Conservation (phyloP, 2,888 invertebrate genomes). For the Nemotelus nigrinus region DNA sequence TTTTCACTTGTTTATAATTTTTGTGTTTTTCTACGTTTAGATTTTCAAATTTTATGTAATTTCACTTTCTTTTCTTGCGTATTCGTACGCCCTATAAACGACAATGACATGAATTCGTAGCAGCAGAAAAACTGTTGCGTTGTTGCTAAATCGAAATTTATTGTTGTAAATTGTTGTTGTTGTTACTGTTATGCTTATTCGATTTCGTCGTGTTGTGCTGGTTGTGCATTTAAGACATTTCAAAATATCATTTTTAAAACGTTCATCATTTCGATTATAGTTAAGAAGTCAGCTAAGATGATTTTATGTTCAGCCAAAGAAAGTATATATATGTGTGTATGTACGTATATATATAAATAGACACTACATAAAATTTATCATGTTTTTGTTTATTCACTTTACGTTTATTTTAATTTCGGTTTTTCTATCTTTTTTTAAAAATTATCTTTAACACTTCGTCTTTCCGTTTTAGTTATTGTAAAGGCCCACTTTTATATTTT, state of each 20-base stretch:
- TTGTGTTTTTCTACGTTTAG: neutral
- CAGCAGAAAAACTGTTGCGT: neutral
- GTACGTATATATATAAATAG: slow-evolving; percentile 5
- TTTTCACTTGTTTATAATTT: slow-evolving; percentile 1
- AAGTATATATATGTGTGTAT: slow-evolving; percentile 13
- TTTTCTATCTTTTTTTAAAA: slow-evolving; percentile 7
- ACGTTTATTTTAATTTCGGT: neutral
- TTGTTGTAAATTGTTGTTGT: neutral
- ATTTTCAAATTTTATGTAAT: slow-evolving; percentile 35
- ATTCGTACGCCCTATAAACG: neutral
- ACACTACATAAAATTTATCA: slow-evolving; percentile 40
- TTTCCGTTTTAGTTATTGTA: slow-evolving; percentile 25
- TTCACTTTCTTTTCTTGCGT: slow-evolving; percentile 11
- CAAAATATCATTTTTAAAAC: neutral
- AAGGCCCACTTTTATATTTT: slow-evolving; percentile 38
- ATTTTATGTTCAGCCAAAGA: slow-evolving; percentile 28
- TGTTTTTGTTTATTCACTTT: slow-evolving; percentile 15
- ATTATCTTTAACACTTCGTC: slow-evolving; percentile 34
- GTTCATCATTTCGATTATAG: neutral
- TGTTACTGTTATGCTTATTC: neutral
- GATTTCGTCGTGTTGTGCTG: neutral
- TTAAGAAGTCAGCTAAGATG: slow-evolving; percentile 20
- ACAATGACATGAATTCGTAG: neutral
- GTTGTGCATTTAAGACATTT: slow-evolving; percentile 39
- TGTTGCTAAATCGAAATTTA: neutral